Base-by-base conservation (phyloP, 2,113 vertebrate genomes). In the Gila orcuttii region DNA sequence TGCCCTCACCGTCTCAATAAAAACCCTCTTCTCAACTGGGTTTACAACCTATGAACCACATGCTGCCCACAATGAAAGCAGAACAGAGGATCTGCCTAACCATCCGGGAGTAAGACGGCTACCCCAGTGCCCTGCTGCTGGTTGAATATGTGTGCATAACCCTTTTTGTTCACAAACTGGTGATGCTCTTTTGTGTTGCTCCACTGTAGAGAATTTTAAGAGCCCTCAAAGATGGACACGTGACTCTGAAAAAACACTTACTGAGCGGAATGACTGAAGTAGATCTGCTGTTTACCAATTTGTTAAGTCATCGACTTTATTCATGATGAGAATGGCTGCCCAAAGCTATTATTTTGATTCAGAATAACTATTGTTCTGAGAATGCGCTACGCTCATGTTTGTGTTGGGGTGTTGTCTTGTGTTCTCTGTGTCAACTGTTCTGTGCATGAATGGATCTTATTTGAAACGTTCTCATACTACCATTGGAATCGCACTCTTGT, bases 121-220 rank as follows among this genome's bases (percentile, higher is more conserved):
- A 45, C 62, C 64, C 64, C 62, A 36, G 28, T 82, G 80, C 62
- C 80, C 64, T 94, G 92, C 93, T 91, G 92, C 90, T 92, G 91
- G 91, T 92, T 80, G 15, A 80, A 45, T 64, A 13, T 71, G 33
- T 59, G 76, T 73, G 23, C 7, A 19, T 77, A 66, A 79, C 50
- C 45, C 64, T 57, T 86, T 77, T 84, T 82, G 83, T 88, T 86
- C 75, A 82, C 85, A 80, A 86, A 73, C 81, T 69, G 81, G 74
- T 86, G 59, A 64, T 88, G 74, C 84, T 66, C 42, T 86, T 88
- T 80, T 86, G 82, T 86, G 85, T 86, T 77, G 77, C 66, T 81
- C 52, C 28, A 59, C 64, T 86, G 82, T 59, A 9, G 82, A 85
- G 59, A 84, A 86, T 88, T 86, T 84, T 76, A 86, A 84, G 76